Evolutionary conservation across 2,888 invertebrate genomes (phyloP), one percentile per base, ranked within the genome.

Genomic region (Caenorhabditis angaria): DNA sequence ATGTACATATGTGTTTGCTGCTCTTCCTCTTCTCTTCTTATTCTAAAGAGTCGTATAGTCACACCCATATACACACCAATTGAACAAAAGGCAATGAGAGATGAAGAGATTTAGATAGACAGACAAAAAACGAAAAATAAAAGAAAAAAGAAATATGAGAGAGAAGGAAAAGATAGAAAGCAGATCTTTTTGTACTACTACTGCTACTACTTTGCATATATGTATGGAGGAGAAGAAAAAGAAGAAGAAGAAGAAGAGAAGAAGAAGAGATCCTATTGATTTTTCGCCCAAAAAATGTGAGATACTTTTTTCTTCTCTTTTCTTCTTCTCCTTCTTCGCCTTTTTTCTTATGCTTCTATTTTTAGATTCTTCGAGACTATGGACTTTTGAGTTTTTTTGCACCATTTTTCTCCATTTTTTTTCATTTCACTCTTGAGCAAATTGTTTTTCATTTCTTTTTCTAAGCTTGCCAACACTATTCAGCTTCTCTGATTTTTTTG

Each of bases 1-100:
- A 62, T 59, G 48, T 68, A 62, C 62, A 68, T 62, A 51, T 68
- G 62, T 47, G 62, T 58, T 41, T 68, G 66, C 55, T 61, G 58
- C 20, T 62, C 58, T 59, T 54, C 53, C 4, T 53, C 57, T 12
- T 10, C 20, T 18, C 32, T 32, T 12, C 41, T 41, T 41, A 12
- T 41, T 41, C 41, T 41, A 41, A 41, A 41, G 41, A 41, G 41
- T 41, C 41, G 41, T 41, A 50, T 50, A 24, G 50, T 50, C 50
- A 50, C 50, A 50, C 50, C 50, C 50, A 50, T 50, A 50, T 50
- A 50, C 50, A 50, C 50, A 20, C 24, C 24, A 50, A 50, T 24
- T 24, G 24, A 50, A 50, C 50, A 50, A 50, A 50, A 50, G 50
- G 24, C 22, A 22, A 22, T 8, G 50, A 22, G 5, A 12, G 22